Conservation (phyloP, 2,113 vertebrate species). For the Microtus ochrogaster region DNA sequence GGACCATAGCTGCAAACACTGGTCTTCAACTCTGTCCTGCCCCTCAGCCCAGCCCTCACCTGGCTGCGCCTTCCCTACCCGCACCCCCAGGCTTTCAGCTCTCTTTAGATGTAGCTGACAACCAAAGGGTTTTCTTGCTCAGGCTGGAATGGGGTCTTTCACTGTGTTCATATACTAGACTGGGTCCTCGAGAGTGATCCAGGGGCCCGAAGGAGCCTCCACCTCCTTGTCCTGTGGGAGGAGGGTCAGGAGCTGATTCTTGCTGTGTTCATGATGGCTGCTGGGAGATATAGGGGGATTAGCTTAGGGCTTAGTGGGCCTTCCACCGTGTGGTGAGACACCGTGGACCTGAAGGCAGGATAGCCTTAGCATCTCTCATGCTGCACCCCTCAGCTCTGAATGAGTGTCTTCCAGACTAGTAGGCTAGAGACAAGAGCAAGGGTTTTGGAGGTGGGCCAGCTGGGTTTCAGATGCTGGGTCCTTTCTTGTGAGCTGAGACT, state of each 20-base stretch:
- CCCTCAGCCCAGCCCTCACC: neutral
- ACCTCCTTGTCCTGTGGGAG: neutral
- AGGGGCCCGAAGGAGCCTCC: neutral
- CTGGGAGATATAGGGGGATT: neutral
- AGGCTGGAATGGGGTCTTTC: neutral
- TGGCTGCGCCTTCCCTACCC: neutral
- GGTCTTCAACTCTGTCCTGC: neutral
- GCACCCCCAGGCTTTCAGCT: neutral
- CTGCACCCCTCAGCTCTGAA: neutral
- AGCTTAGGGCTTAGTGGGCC: neutral
- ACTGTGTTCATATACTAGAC: neutral
- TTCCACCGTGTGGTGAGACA: neutral
- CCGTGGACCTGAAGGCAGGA: neutral
- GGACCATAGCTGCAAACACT: neutral
- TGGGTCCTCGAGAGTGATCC: neutral
- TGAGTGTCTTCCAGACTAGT: neutral
- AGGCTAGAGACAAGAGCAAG: neutral
- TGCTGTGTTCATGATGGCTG: neutral
- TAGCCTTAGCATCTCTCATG: neutral
- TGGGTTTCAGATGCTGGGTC: neutral
- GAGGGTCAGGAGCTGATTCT: neutral
- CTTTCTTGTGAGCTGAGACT: neutral
- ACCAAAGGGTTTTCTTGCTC: neutral
- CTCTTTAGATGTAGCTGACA: neutral
- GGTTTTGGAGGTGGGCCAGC: conserved; percentile 8